These are phyloP conservation scores for Sus cebifrons DNA, from an alignment of 2,797 vertebrate genomes.

Conservation along the genomic window DNA sequence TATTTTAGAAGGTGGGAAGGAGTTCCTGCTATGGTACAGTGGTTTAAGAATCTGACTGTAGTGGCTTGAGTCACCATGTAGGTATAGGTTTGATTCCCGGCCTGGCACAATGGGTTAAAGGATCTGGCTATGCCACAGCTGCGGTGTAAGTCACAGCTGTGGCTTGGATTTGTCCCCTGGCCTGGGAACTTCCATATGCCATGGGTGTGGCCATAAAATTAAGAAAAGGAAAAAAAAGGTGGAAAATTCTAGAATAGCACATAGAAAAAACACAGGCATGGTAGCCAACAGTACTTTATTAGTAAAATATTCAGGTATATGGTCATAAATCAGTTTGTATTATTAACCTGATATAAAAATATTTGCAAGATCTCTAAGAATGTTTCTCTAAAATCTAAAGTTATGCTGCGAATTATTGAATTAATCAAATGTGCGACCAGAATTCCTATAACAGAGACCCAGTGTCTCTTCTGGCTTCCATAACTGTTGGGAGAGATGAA, in stretches of 20 bases:
- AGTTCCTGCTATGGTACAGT: no score
- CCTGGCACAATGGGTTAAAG: no score
- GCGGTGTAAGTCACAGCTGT: no score
- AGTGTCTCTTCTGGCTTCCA: background rate
- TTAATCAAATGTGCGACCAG: background rate
- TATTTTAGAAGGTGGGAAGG: no score
- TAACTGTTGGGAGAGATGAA: background rate
- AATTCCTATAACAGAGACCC: background rate
- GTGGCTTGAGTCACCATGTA: no score
- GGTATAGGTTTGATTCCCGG: no score
- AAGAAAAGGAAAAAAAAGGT: background rate
- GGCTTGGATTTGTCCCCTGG: no score
- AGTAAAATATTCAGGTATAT: constrained; percentile 7
- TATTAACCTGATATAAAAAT: background rate
- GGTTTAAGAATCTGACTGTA: no score
- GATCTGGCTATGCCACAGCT: no score
- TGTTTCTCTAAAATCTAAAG: background rate
- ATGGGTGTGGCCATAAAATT: no score
- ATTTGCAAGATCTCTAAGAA: constrained; percentile 25
- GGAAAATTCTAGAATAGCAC: background rate
- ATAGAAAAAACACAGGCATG: background rate
- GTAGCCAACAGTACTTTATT: background rate
- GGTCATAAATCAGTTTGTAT: background rate
- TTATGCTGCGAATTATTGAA: background rate
- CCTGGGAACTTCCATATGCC: no score